These are phyloP conservation scores for Phalacrocorax aristotelis DNA, from an alignment of 2,113 vertebrate genomes.

Conservation along the genomic window DNA sequence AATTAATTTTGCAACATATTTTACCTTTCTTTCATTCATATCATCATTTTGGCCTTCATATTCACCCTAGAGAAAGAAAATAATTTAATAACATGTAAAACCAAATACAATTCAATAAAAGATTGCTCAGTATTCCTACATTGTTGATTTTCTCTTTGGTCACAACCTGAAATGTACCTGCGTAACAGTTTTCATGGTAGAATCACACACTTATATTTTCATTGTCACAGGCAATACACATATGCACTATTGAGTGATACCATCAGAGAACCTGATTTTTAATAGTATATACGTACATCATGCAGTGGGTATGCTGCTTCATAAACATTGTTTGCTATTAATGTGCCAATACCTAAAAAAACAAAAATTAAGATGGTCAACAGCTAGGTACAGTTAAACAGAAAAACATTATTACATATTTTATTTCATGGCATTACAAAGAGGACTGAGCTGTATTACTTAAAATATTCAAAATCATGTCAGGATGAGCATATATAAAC, in stretches of 20 bases:
- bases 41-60: conserved; percentile 82
- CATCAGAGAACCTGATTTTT: not conserved
- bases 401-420: not conserved
- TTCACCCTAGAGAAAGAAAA: conserved; percentile 80
- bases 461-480: not conserved
- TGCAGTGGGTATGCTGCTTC: conserved; percentile 94
- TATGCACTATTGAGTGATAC: not conserved
- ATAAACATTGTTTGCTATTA: conserved; percentile 92
- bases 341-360: conserved; percentile 85
- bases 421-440: not conserved
- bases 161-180: not conserved
- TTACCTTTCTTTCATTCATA: conserved; percentile 93
- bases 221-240: not conserved
- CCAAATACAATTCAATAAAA: not conserved
- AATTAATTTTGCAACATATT: not conserved
- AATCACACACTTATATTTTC: not conserved
- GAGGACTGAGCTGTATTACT: not conserved
- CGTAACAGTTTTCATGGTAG: not conserved
- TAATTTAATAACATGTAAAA: not conserved
- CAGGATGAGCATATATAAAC: not conserved
- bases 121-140: not conserved
- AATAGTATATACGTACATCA: conserved; percentile 80
- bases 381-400: not conserved
- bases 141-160: not conserved
- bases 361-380: not conserved